Conservation (phyloP, 2,113 vertebrate genomes). For the Stigmatopora argus region DNA sequence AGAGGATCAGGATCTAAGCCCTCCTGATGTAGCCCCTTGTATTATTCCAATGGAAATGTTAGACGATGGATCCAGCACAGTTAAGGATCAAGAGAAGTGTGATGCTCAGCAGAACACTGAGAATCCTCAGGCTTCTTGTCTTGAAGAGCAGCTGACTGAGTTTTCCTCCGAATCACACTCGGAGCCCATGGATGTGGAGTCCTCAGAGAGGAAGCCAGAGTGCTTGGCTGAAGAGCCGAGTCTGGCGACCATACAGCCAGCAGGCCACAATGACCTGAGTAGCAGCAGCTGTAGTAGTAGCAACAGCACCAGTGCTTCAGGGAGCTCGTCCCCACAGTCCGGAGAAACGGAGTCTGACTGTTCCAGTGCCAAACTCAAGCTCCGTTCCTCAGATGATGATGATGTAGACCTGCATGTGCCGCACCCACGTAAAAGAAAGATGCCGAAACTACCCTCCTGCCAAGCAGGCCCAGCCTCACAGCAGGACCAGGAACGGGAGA, state of each 20-base stretch:
- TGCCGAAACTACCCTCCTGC: conserved; percentile 75
- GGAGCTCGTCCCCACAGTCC: conserved; percentile 66
- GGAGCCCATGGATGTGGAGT: conserved; percentile 68
- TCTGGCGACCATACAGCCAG: conserved; percentile 49
- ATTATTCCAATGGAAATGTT: conserved; percentile 58
- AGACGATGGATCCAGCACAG: conserved; percentile 9
- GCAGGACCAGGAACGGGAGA: conserved; percentile 82
- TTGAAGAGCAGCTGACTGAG: conserved; percentile 31
- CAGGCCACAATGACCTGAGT: conserved; percentile 73
- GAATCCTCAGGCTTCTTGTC: conserved; percentile 40
- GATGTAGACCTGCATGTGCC: conserved; percentile 82
- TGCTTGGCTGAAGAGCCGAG: conserved; percentile 38
- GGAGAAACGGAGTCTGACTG: conserved; percentile 81
- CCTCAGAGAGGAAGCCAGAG: conserved; percentile 71
- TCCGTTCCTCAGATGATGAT: conserved; percentile 81
- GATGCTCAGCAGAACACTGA: conserved; percentile 35
- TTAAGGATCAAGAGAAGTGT: conserved; percentile 33
- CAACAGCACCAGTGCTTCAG: conserved; percentile 71
- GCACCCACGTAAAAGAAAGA: conserved; percentile 93
- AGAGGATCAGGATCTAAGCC: conserved; percentile 46
- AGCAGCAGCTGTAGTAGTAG: conserved; percentile 32
- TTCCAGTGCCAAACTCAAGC: conserved; percentile 74
- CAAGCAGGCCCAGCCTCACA: conserved; percentile 73
- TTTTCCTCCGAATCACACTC: conserved; percentile 22
- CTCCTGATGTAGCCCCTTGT: conserved; percentile 54